These are phyloP conservation scores for Rhagium mordax DNA, from an alignment of 2,888 invertebrate genomes.

Conservation along the genomic window DNA sequence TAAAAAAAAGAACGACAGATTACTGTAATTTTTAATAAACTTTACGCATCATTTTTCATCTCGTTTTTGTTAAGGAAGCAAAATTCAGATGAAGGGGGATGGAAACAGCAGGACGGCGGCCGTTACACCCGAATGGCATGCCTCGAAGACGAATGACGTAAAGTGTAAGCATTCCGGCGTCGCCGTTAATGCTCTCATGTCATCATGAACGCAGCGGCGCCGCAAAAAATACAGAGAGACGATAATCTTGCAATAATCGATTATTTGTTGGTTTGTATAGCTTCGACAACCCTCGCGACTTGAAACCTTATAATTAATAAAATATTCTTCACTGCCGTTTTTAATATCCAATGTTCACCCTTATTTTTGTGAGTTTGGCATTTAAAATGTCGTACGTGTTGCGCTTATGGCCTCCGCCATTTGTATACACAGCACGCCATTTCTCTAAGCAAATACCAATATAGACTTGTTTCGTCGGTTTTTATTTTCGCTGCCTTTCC, in stretches of 20 bases:
- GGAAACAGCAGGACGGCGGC: constrained; percentile 40
- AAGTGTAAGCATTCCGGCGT: constrained; percentile 56
- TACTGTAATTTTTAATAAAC: constrained; percentile 34
- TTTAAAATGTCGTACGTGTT: background rate
- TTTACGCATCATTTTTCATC: constrained; percentile 21
- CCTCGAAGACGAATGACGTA: constrained; percentile 56
- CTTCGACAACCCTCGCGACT: too few relatives aligned
- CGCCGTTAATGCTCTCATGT: constrained; percentile 58
- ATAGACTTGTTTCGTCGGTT: constrained; percentile 52
- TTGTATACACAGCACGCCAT: constrained; percentile 55
- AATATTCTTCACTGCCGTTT: too few relatives aligned
- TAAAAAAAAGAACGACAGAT: constrained; percentile 28
- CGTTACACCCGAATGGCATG: constrained; percentile 52
- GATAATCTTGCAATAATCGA: too few relatives aligned
- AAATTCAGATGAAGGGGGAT: constrained; percentile 22
- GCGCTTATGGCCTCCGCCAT: constrained; percentile 44
- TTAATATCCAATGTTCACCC: too few relatives aligned
- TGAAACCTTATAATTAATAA: too few relatives aligned
- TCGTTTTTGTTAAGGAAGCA: constrained; percentile 27
- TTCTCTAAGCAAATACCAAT: constrained; percentile 54
- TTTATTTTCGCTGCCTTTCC: constrained; percentile 39
- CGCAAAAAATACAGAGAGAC: background rate
- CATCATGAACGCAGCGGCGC: constrained; percentile 38
- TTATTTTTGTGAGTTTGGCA: too few relatives aligned
- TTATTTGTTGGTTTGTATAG: too few relatives aligned